Evolutionary conservation across 2,113 vertebrate genomes (phyloP), one percentile per base, ranked within the genome.

Genomic region (Chloroceryle aenea): DNA sequence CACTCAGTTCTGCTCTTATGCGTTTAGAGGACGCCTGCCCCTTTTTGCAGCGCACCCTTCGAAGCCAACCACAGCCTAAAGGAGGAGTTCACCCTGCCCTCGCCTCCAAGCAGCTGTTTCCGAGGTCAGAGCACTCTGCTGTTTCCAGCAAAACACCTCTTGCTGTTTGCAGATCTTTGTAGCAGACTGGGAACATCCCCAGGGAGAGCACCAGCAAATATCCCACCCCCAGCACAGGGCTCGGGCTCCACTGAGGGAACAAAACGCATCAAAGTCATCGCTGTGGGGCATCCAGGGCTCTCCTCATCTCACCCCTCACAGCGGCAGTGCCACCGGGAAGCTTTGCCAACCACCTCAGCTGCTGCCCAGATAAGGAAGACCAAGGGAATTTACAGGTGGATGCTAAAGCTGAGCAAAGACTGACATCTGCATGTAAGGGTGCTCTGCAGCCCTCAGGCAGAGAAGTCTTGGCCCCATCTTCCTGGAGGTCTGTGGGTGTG

Each of bases 1-100:
- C 40, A 32, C 14, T 61, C 69, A n/a, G 7, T 26, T 63, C 61
- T 55, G 32, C 12, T 43, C 29, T 55, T 21, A n/a, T 0, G 0
- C 6, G 11, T 36, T 82, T 27, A 34, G 8, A 32, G 43, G 82
- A 52, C 1, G 4, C 56, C 26, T 16, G 22, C 2, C 9, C 8
- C 38, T 74, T 62, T 15, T 15, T 42, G 26, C 68, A 59, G 61
- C 6, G 4, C 29, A 45, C 15, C 16, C 67, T 7, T 12, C 18
- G 23, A 59, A 59, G 26, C 7, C 69, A 59, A 82, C 52, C 26
- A 38, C 43, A 47, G 53, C 7, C 56, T 38, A 10, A 73, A 38
- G 34, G 7, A 40, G 4, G 34, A 36, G 25, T 77, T 58, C 34
- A 64, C n/a, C 17, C 5, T 43, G 36, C 18, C 40, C 32, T 6